These are phyloP conservation scores for Amphipoea oculea DNA, from an alignment of 2,888 invertebrate species.

Conservation along the genomic window DNA sequence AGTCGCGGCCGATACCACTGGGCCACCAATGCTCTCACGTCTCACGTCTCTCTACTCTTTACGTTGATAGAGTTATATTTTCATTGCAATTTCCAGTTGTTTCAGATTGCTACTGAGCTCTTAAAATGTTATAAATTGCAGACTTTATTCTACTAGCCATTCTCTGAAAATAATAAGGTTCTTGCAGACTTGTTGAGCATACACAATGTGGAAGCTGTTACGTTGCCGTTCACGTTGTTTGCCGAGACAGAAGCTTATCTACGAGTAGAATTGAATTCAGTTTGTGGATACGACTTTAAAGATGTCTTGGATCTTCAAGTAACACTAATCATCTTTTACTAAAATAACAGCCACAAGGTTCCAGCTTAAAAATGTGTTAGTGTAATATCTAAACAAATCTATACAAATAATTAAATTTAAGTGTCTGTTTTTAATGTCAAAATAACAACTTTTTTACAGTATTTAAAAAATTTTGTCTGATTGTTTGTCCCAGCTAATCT, in stretches of 20 bases:
- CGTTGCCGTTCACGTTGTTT: slow-evolving; percentile 42
- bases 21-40: too few relatives aligned
- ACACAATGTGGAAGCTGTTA: slow-evolving; percentile 41
- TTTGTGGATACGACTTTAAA: slow-evolving; percentile 31
- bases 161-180: slow-evolving; percentile 46
- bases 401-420: too few relatives aligned
- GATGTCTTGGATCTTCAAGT: slow-evolving; percentile 8
- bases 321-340: background rate
- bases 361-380: background rate
- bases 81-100: background rate
- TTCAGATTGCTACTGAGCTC: slow-evolving; percentile 8
- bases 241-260: slow-evolving; percentile 47
- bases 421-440: background rate
- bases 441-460: background rate
- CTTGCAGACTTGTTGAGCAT: slow-evolving; percentile 47
- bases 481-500: background rate
- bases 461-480: background rate
- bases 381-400: too few relatives aligned
- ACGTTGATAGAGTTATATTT: too few relatives aligned
- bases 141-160: slow-evolving; percentile 15
- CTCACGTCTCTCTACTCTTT: too few relatives aligned
- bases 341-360: background rate
- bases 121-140: slow-evolving; percentile 38
- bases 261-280: slow-evolving; percentile 40
- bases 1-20: too few relatives aligned